A percentile compares a stretch with the other conserved stretches of the same genome.
Evolutionary conservation across 2,888 invertebrate species (phyloP).

Genomic region (Drosophila subsilvestris): DNA sequence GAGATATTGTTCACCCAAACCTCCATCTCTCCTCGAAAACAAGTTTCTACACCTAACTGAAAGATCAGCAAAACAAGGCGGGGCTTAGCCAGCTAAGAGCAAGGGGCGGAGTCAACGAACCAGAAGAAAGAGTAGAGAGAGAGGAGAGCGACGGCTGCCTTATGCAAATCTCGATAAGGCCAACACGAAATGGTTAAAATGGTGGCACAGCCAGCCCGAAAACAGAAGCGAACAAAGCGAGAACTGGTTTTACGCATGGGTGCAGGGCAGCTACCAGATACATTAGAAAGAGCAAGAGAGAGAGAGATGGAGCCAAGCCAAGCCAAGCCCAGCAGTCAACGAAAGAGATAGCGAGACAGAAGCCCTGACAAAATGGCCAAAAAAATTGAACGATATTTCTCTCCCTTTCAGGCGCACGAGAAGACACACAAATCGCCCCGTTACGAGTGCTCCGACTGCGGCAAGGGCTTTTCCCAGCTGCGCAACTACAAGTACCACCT

Average conservation of each 20-base stretch:
- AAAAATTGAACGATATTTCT: constrained; percentile 1
- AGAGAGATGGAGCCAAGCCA: constrained; percentile 10
- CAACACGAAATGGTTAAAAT: constrained; percentile 57
- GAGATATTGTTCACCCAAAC: constrained; percentile 26
- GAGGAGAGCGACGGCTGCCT: constrained; percentile 38
- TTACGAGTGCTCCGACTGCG: constrained; percentile 91
- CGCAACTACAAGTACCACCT: constrained; percentile 93
- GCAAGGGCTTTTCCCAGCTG: constrained; percentile 92
- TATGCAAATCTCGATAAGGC: constrained; percentile 64
- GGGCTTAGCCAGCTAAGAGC: constrained; percentile 10
- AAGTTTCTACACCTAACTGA: constrained; percentile 13
- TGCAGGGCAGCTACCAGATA: constrained; percentile 50
- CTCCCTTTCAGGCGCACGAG: constrained; percentile 79
- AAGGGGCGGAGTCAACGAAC: constrained; percentile 32
- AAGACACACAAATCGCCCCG: constrained; percentile 84
- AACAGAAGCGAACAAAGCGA: constrained; percentile 55
- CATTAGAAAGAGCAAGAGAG: constrained; percentile 55
- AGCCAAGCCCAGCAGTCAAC: too few relatives aligned
- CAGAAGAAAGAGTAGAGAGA: neutral
- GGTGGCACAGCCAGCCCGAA: constrained; percentile 61
- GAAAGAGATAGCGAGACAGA: neutral
- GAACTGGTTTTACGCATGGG: constrained; percentile 78
- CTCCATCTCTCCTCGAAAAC: constrained; percentile 14
- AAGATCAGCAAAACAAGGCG: constrained; percentile 12
- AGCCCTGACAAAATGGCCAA: constrained; percentile 68